Conservation (phyloP, 2,888 invertebrate species). For the Rapana venosa region DNA sequence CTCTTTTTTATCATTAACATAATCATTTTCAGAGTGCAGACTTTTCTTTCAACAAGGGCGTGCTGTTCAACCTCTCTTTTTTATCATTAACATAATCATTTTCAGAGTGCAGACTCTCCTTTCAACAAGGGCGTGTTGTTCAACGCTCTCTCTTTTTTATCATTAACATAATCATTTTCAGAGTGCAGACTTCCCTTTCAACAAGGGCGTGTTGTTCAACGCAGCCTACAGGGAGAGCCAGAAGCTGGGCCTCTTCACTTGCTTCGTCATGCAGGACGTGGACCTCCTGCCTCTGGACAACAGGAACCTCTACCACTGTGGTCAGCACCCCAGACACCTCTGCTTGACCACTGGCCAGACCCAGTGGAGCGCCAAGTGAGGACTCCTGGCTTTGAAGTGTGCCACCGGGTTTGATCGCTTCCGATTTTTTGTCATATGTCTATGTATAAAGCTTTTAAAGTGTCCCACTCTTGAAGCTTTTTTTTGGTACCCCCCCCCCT, state of each 20-base stretch:
- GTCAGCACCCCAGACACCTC: not conserved
- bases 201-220: constrained; percentile 47
- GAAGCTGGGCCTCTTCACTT: constrained; percentile 34
- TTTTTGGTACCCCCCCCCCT: too few relatives aligned
- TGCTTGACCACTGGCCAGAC: constrained; percentile 25
- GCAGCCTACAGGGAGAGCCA: constrained; percentile 40
- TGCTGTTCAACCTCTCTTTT: constrained; percentile 41
- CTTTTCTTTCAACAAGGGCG: constrained; percentile 42
- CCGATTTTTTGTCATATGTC: too few relatives aligned
- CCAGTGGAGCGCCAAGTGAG: constrained; percentile 36
- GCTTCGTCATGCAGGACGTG: constrained; percentile 46
- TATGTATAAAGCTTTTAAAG: too few relatives aligned
- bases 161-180: not conserved
- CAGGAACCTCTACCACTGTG: constrained; percentile 44
- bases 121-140: constrained; percentile 48
- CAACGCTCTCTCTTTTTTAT: constrained; percentile 27
- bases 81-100: too few relatives aligned
- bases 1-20: too few relatives aligned
- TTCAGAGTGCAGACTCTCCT: constrained; percentile 4
- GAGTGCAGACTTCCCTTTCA: constrained; percentile 29
- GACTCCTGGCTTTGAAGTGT: not conserved
- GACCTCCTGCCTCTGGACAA: constrained; percentile 46
- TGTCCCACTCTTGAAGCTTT: too few relatives aligned
- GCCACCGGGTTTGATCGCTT: too few relatives aligned
- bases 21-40: constrained; percentile 21